Evolutionary conservation across 2,797 vertebrate species (phyloP), one percentile per base, ranked within the genome.

Genomic region (Dendrocincla tyrannina): DNA sequence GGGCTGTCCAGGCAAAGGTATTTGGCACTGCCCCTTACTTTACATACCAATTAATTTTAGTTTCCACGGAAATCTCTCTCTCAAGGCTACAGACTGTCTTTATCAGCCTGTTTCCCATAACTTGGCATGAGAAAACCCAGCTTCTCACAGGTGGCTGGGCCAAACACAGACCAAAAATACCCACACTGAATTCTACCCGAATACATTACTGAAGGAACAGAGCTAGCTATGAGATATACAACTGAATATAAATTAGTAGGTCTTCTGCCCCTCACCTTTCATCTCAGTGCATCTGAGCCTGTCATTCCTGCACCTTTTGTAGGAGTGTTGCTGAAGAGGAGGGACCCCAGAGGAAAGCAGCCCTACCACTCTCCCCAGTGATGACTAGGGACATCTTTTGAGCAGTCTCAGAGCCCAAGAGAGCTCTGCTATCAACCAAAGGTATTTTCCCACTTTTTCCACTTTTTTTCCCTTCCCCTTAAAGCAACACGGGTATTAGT

Each of bases 401-500:
- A 91, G 50, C 32, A 73, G 44, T 28, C 35, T 63, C 3, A 2
- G 39, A 83, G 24, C 10, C 79, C 35, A 10, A 50, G 23, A 85
- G 14, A 35, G 22, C 27, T 85, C 52, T 79, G 20, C 42, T 55
- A 24, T 50, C 47, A 64, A 46, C 17, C 30, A 69, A 25, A 32
- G 27, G 18, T 47, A 70, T 60, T 90, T 90, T 67, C 17, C 13
- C 39, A 47, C 35, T 4, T 42, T 17, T 17, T 17, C 41, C 41
- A 20, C 44, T 17, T 41, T 44, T 17, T 44, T 44, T 20, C 10
- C 10, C 44, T 20, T 44, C 44, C 18, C 44, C 44, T 11, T 44
- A 44, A 19, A 44, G 19, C 19, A 44, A 11, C 44, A 0, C 22
- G 39, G 27, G 17, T 55, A 19, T 77, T 56, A 30, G 14, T 0